Conservation (phyloP, 2,888 invertebrate species). For the Miltochrista miniata region DNA sequence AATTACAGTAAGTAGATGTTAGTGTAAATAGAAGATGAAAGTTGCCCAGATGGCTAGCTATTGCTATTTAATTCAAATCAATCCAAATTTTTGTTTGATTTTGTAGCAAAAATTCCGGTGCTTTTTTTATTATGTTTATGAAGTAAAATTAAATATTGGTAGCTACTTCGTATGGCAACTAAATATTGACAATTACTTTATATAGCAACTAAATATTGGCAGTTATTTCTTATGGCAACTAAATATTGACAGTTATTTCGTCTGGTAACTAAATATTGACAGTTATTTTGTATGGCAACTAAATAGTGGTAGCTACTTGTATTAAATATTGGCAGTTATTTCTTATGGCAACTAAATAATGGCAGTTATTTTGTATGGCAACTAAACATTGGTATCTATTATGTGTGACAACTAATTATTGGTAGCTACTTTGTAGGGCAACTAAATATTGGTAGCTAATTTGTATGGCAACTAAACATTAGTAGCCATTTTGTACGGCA, state of each 20-base stretch:
- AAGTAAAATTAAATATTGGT: not conserved
- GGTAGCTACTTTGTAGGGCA: not conserved
- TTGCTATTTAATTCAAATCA: conserved; percentile 9
- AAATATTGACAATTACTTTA: not conserved
- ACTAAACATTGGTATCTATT: no score
- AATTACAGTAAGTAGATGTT: conserved; percentile 9
- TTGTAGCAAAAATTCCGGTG: conserved; percentile 38
- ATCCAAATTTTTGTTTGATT: conserved; percentile 42
- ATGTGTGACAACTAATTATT: not conserved
- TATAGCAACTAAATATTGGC: not conserved
- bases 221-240: not conserved
- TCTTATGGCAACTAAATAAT: not conserved
- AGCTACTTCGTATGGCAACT: not conserved
- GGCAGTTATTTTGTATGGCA: not conserved
- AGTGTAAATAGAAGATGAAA: conserved; percentile 19
- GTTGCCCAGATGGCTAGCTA: conserved; percentile 38
- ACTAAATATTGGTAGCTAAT: not conserved
- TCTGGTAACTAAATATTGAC: no score
- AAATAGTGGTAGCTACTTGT: not conserved
- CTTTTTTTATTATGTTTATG: no score
- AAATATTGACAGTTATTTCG: not conserved
- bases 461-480: no score
- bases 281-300: not conserved
- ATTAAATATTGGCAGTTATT: not conserved
- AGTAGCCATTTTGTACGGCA: not conserved